Evolutionary conservation across 2,113 vertebrate species (phyloP).

Genomic region (Glaucomys volans): DNA sequence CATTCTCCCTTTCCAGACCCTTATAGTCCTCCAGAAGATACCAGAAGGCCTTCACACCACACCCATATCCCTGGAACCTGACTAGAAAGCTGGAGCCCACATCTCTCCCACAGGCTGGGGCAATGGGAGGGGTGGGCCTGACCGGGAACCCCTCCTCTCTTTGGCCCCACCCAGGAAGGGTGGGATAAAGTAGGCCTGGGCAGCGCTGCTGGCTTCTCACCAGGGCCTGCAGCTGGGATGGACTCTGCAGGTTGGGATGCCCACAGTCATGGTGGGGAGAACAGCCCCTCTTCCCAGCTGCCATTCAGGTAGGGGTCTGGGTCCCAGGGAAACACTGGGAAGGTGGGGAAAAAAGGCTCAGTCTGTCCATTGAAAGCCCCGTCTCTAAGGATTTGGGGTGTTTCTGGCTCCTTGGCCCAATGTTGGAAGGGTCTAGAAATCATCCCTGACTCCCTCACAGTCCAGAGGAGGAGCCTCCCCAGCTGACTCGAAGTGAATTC

Average conservation of each 20-base stretch:
- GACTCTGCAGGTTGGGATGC: not conserved
- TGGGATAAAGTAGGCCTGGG: not conserved
- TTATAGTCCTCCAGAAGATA: not conserved
- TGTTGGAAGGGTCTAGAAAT: not conserved
- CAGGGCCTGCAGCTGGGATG: constrained; percentile 33
- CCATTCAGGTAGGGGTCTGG: not conserved
- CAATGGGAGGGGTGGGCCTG: not conserved
- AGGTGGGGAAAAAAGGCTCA: not conserved
- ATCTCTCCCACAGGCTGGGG: not conserved
- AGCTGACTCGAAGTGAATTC: not conserved
- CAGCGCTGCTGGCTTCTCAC: too few relatives aligned
- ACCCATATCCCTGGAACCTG: not conserved
- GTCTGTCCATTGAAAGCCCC: not conserved
- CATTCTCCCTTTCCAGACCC: not conserved
- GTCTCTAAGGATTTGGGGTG: not conserved
- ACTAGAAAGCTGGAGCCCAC: not conserved
- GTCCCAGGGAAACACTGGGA: not conserved
- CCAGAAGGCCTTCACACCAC: not conserved
- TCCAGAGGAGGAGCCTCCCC: not conserved
- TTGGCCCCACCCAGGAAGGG: too few relatives aligned
- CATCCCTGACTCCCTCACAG: not conserved
- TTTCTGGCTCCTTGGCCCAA: not conserved
- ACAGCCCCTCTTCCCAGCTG: too few relatives aligned
- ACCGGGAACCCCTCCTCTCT: not conserved
- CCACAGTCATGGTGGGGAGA: rapidly evolving